These are phyloP conservation scores for Lampris megalopsis DNA, from an alignment of 2,113 vertebrate genomes.

Conservation along the genomic window DNA sequence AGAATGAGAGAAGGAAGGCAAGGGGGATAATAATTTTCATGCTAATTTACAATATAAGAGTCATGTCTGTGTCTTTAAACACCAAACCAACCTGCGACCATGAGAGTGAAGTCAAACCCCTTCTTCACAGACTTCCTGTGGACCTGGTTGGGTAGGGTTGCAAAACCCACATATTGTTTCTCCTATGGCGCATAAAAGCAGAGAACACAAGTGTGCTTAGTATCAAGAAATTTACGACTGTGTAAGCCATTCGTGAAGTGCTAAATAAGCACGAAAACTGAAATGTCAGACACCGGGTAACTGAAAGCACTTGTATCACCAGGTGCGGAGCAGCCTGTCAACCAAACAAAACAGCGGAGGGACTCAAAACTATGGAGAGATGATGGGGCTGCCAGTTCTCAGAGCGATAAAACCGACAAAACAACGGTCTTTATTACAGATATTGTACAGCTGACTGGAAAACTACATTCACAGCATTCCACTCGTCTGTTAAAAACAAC, in stretches of 20 bases:
- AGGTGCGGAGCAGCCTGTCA: background rate
- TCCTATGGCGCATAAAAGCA: slow-evolving; percentile 82
- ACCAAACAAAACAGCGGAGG: background rate
- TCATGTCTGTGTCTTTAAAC: background rate
- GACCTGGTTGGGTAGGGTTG: slow-evolving; percentile 97
- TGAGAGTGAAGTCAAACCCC: slow-evolving; percentile 98
- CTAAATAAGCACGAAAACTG: background rate
- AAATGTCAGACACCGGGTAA: slow-evolving; percentile 27
- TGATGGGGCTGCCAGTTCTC: slow-evolving; percentile 29
- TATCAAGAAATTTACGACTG: background rate
- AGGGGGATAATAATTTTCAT: background rate
- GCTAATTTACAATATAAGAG: background rate
- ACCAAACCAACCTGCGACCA: slow-evolving; percentile 91
- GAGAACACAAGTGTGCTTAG: slow-evolving; percentile 9
- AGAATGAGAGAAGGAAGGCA: background rate
- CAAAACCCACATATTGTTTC: slow-evolving; percentile 98
- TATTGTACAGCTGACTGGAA: slow-evolving; percentile 58
- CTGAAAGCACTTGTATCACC: background rate
- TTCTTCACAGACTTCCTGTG: slow-evolving; percentile 99
- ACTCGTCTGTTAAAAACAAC: slow-evolving; percentile 54
- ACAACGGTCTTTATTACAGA: slow-evolving; percentile 43
- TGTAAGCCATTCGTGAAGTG: background rate
- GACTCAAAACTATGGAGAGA: slow-evolving; percentile 29
- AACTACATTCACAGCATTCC: slow-evolving; percentile 60
- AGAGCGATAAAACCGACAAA: slow-evolving; percentile 55